Base-by-base conservation (phyloP, 2,797 vertebrate species). In the Somateria mollissima region DNA sequence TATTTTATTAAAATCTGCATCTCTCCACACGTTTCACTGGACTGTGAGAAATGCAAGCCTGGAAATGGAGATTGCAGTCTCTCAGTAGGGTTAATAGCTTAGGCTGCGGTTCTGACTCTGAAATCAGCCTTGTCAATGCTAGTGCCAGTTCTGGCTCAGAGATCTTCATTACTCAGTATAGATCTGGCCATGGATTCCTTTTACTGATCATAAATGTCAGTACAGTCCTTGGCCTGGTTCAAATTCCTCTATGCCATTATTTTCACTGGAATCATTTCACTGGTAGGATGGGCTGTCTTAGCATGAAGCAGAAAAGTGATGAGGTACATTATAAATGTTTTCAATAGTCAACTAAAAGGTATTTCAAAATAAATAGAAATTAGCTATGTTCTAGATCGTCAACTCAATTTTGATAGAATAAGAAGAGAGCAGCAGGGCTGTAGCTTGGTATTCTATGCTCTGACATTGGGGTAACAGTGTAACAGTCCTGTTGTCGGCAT, bases 361-460 rank as follows among this genome's bases (percentile, higher is more conserved):
- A 51, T 60, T 76, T 91, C 10, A 75, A 2, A 61, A 49, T 0
- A 0, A 13, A 1, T 19, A 67, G 2, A 36, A n/a, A 37, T 57
- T n/a, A 2, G 22, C 4, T 16, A 0, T 14, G 10, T 74, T 36
- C 37, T 79, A 57, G 80, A 27, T 12, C 21, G 18, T 49, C 15
- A 11, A 39, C 11, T 66, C 47, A 17, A 34, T 51, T 64, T 70
- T 70, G 27, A 13, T 73, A 61, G 21, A 39, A 20, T 49, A 47
- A 13, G 37, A 22, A 56, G 2, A 14, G 20, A 64, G 66, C 32
- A 45, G 15, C 20, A 77, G 11, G 51, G 56, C 47, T 67, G 36
- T 32, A 25, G 3, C 57, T 27, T 87, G 49, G 24, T 51, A 51
- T 64, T 57, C 41, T 53, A 14, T 77, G 60, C 54, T 73, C 49